Evolutionary conservation across 2,113 vertebrate species (phyloP).

Genomic region (Oreochromis niloticus): DNA sequence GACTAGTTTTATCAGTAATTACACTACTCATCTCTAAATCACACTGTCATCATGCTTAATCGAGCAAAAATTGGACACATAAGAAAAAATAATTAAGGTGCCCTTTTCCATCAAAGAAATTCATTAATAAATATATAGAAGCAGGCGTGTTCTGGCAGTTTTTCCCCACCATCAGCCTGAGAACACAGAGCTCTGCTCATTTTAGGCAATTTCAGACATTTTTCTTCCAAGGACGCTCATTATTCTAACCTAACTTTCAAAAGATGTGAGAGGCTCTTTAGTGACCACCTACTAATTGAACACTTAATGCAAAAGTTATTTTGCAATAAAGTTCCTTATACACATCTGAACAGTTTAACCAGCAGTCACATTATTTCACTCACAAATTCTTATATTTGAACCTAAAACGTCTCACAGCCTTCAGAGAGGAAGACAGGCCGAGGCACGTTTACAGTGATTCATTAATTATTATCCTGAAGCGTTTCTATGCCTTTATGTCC

Average conservation of each 20-base stretch:
- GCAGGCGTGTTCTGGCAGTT: neutral
- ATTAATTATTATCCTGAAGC: neutral
- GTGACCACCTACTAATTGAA: neutral
- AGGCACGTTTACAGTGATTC: neutral
- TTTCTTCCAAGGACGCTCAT: slow-evolving; percentile 10
- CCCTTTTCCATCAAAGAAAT: slow-evolving; percentile 57
- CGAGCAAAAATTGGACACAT: slow-evolving; percentile 51
- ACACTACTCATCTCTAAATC: slow-evolving; percentile 60
- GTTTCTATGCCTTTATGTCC: neutral
- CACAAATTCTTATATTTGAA: neutral
- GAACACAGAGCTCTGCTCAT: slow-evolving; percentile 1
- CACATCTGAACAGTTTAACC: neutral
- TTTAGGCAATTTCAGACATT: slow-evolving; percentile 23
- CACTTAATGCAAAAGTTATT: neutral
- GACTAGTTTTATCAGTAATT: slow-evolving; percentile 69
- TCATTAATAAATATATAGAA: slow-evolving; percentile 37
- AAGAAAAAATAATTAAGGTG: slow-evolving; percentile 53
- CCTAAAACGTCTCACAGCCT: neutral
- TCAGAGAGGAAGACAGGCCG: neutral
- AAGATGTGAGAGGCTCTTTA: neutral
- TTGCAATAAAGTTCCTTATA: neutral
- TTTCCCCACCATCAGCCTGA: neutral
- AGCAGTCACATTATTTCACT: neutral
- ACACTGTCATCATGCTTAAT: slow-evolving; percentile 60
- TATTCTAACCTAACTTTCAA: neutral